Conservation (phyloP, 2,113 vertebrate genomes). For the Scortum barcoo region DNA sequence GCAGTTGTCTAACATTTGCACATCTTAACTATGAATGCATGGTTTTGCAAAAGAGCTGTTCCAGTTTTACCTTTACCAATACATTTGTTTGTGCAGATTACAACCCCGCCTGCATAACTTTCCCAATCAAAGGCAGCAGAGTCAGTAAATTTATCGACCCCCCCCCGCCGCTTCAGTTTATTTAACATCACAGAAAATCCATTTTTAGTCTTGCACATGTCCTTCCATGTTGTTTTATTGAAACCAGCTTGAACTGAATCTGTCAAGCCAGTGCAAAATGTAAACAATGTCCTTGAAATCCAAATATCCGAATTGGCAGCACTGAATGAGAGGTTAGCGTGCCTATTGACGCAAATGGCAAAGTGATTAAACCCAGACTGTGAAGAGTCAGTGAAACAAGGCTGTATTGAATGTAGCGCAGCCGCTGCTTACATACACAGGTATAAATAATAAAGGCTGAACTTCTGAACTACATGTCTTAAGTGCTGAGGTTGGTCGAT, state of each 20-base stretch:
- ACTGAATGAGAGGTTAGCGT: constrained; percentile 65
- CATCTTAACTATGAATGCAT: neutral
- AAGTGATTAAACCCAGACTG: constrained; percentile 77
- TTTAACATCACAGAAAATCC: constrained; percentile 71
- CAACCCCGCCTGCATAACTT: constrained; percentile 48
- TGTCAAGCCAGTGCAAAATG: constrained; percentile 60
- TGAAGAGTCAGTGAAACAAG: constrained; percentile 68
- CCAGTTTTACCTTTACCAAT: constrained; percentile 13
- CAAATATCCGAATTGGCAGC: constrained; percentile 73
- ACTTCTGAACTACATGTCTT: constrained; percentile 63
- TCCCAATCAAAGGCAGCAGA: constrained; percentile 52
- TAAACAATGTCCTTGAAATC: constrained; percentile 76
- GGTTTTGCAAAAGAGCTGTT: neutral
- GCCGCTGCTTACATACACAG: constrained; percentile 40
- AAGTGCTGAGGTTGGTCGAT: constrained; percentile 62
- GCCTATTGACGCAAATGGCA: constrained; percentile 73
- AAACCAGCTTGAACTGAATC: constrained; percentile 70
- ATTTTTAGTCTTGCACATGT: constrained; percentile 59
- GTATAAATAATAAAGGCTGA: constrained; percentile 71
- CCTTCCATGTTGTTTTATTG: constrained; percentile 68
- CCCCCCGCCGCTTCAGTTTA: constrained; percentile 43
- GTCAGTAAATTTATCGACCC: constrained; percentile 45
- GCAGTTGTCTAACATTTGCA: neutral
- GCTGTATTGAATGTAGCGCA: constrained; percentile 64
- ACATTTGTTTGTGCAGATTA: constrained; percentile 51